Evolutionary conservation across 1,140 invertebrate species (phyloP), one percentile per base, ranked within the genome.

Genomic region (Drosophila sp.): DNA sequence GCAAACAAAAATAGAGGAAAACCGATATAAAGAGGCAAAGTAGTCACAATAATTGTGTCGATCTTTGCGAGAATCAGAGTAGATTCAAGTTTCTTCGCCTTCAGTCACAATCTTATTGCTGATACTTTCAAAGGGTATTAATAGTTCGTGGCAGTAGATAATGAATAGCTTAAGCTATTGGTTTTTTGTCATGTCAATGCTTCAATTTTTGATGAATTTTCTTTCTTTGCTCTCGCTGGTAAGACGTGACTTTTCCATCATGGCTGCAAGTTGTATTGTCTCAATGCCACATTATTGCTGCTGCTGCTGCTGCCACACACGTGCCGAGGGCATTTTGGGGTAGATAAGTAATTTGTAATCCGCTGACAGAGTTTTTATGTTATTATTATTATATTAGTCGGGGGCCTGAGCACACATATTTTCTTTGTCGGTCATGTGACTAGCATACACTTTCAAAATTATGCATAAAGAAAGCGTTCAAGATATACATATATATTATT

Each of bases 161-260:
- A 23, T 47, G 5, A 23, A 4, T 35, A 2, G 23, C 30, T 4
- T 35, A 35, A 35, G 35, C 30, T 76, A 78, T 75, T 56, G 60
- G 68, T 64, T 41, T 69, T 63, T 60, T 38, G 62, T 50, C 54
- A 66, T 57, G 79, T 73, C 79, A 83, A 83, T 87, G 79, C 83
- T 86, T 78, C 68, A 78, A 75, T 27, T 71, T 66, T 62, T 86
- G 83, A 86, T 86, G 76, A 87, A 89, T 86, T 89, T 79, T 67
- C 72, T 70, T 71, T 75, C 63, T 70, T 66, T 76, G 41, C 4
- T 56, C 7, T 29, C 61, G 3, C 70, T 57, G 44, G 29, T 61
- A 69, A 41, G 72, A 89, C 84, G 84, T 89, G 84, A 89, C 84
- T 84, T 80, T 47, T 69, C 70, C 80, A 84, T 89, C 70, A 67